Conservation (phyloP, 53 echinoderm and acorn worm genomes). For the Echinometra lucunter region DNA sequence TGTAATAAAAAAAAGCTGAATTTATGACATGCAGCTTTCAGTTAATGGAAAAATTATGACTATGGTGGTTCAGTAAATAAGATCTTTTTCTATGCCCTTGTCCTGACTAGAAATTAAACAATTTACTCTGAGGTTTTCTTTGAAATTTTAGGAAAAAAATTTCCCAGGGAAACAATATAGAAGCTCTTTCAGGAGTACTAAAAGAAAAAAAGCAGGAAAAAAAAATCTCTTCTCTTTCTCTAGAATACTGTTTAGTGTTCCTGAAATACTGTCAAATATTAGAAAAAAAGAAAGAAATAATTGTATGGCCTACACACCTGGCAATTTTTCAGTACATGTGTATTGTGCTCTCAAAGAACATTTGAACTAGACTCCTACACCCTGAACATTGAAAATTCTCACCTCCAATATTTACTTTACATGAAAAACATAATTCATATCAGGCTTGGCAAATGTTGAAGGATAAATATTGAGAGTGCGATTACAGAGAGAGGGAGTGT, state of each 20-base stretch:
- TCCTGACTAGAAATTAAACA: no score
- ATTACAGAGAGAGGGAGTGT: not conserved
- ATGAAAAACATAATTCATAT: conserved; percentile 1
- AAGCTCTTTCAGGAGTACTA: not conserved
- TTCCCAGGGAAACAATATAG: not conserved
- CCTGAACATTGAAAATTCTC: not conserved
- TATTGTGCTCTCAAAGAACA: not conserved
- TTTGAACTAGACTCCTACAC: not conserved
- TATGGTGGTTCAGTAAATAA: not conserved
- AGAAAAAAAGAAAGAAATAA: no score
- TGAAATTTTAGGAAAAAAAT: not conserved
- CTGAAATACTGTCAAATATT: not conserved
- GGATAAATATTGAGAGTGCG: not conserved
- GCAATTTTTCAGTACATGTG: not conserved
- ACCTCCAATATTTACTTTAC: not conserved
- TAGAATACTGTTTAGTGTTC: not conserved
- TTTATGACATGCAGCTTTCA: not conserved
- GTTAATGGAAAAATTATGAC: not conserved
- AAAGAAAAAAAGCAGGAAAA: no score
- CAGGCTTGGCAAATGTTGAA: not conserved
- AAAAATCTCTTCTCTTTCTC: not conserved
- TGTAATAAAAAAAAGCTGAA: not conserved
- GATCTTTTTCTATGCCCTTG: not conserved
- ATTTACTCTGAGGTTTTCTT: not conserved
- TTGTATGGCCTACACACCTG: no score